Evolutionary conservation across 2,797 vertebrate species (phyloP).

Genomic region (Pangasius djambal): DNA sequence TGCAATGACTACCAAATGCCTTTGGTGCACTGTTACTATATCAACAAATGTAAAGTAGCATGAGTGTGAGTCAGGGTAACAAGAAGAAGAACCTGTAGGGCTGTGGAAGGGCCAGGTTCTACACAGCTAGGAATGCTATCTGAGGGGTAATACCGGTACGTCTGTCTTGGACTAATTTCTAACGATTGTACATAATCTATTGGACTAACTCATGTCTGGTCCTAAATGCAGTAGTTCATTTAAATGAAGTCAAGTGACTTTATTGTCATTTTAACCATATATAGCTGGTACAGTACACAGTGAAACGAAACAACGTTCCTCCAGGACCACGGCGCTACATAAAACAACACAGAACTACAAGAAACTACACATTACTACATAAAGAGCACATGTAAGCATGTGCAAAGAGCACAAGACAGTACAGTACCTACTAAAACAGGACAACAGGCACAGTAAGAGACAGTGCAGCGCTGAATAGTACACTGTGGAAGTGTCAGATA

Average conservation of each 20-base stretch:
- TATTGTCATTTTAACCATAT: no score
- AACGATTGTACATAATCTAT: neutral
- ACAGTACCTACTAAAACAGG: no score
- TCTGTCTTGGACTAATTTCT: neutral
- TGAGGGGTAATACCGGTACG: neutral
- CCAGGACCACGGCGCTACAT: no score
- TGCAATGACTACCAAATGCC: constrained; percentile 80
- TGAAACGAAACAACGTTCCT: no score
- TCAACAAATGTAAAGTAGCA: constrained; percentile 79
- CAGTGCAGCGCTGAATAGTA: no score
- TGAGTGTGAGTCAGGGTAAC: constrained; percentile 47
- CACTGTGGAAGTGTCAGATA: no score
- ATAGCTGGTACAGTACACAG: no score
- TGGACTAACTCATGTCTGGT: neutral
- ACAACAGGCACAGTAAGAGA: no score
- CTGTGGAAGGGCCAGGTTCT: neutral
- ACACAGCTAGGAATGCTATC: neutral
- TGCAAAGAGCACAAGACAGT: no score
- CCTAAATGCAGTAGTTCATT: neutral
- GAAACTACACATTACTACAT: no score
- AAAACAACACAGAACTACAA: no score
- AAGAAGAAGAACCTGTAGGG: neutral
- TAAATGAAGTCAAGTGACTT: neutral
- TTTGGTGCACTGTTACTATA: constrained; percentile 83
- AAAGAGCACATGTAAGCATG: no score